phyloP scores from a whole-genome alignment of 2,113 vertebrate genomes.

The Varanus salvator region DNA sequence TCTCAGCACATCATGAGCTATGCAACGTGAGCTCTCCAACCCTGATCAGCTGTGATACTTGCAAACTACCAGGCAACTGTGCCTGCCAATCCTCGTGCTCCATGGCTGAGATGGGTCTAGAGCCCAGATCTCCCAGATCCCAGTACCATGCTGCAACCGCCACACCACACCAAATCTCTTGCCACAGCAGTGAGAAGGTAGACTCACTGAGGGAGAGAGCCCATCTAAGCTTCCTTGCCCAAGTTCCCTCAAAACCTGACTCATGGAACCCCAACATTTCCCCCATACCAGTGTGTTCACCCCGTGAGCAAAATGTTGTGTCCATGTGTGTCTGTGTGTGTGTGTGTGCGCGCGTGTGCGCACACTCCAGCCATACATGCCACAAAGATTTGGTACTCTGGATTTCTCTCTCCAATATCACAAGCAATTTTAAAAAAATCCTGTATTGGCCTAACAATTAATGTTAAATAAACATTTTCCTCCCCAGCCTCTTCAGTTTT shows the following conservation, averaged over 20 bases:
- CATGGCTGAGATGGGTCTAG: too few species aligned
- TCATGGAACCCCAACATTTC: background rate
- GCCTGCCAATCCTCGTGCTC: background rate
- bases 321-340: too few species aligned
- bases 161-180: too few species aligned
- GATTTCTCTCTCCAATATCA: slow-evolving; percentile 7
- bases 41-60: background rate
- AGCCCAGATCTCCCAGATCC: too few species aligned
- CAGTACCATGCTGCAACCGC: too few species aligned
- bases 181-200: too few species aligned
- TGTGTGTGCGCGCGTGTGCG: background rate
- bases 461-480: slow-evolving; percentile 58
- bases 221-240: too few species aligned
- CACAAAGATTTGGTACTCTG: slow-evolving; percentile 15
- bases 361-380: background rate
- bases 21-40: background rate
- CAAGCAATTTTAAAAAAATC: background rate
- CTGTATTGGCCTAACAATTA: slow-evolving; percentile 62
- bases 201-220: too few species aligned
- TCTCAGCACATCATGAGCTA: background rate
- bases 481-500: slow-evolving; percentile 33
- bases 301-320: background rate
- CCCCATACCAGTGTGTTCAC: background rate
- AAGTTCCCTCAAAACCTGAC: too few species aligned
- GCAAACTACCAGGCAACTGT: background rate